Base-by-base conservation (phyloP, 2,113 vertebrate genomes). In the Struthidea cinerea region DNA sequence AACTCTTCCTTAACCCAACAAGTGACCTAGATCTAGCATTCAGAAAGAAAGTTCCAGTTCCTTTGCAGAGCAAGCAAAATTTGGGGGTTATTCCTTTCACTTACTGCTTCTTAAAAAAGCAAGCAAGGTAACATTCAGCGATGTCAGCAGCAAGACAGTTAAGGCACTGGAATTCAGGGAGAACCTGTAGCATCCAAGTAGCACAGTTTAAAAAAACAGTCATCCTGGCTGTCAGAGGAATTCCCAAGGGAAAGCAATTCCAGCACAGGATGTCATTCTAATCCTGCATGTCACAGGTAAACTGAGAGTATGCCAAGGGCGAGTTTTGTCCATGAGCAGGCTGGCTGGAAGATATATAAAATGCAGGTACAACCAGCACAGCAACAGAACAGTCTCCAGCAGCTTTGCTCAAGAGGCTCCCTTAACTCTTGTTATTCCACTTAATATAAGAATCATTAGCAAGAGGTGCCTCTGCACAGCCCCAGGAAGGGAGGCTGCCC, bases 1-100 rank as follows among this genome's bases (percentile, higher is more conserved):
- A 96, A 63, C 35, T 49, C 50, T 84, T 78, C 81, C 94, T 94
- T 95, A 96, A 97, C 93, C 63, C 75, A 24, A 67, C 47, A 32
- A 50, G 30, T 39, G 85, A 95, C 96, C 91, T 89, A 94, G 15
- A 88, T 81, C 87, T 37, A 80, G 37, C 11, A 13, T 18, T 86
- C 73, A 78, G 61, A 65, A 92, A 41, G 14, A 71, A 96, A 96
- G 82, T 13, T 20, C 27, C 57, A 76, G n/a, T 15, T 87, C 53
- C 76, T 52, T 39, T 60, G 27, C 68, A 77, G 26, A 91, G 32
- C 5, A 20, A 84, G 37, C 12, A 37, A 14, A 46, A 50, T 75
- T 14, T 55, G 37, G 19, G 27, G 32, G 24, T 67, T 84, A 74
- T 32, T 77, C 30, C 26, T 87, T 71, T 50, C 42, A 39, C 12